These are phyloP conservation scores for Salvelinus sp. DNA, from an alignment of 2,113 vertebrate species.

Conservation along the genomic window DNA sequence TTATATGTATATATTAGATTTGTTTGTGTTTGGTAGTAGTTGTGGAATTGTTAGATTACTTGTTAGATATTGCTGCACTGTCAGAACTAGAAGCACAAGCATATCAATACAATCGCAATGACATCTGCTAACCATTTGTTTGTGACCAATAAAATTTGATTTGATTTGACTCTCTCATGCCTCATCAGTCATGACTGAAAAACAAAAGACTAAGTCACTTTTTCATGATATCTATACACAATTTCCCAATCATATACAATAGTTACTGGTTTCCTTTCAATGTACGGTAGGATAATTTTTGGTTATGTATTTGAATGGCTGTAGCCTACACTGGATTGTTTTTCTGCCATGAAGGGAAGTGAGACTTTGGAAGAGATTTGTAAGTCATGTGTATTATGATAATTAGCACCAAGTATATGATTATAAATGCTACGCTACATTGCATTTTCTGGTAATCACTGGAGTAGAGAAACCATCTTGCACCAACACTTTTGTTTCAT, in stretches of 20 bases:
- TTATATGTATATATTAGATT: too few species aligned
- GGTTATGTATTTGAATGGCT: background rate
- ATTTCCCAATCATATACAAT: background rate
- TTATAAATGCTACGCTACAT: constrained; percentile 42
- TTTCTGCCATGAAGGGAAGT: constrained; percentile 7
- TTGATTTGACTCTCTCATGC: too few species aligned
- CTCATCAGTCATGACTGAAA: too few species aligned
- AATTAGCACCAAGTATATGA: constrained; percentile 28
- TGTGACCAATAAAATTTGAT: too few species aligned
- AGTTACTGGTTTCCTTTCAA: background rate
- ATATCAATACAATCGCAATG: too few species aligned
- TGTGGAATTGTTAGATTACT: too few species aligned
- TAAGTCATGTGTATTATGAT: constrained; percentile 24
- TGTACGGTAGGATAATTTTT: background rate
- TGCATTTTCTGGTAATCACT: constrained; percentile 55
- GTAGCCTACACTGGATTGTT: constrained; percentile 1
- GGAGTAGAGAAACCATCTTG: constrained; percentile 38
- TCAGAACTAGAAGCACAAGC: too few species aligned
- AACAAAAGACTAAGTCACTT: too few species aligned
- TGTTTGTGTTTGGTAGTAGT: too few species aligned
- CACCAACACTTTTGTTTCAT: constrained; percentile 63
- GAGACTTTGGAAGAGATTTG: constrained; percentile 5
- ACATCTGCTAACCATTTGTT: too few species aligned
- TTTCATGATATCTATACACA: too few species aligned
- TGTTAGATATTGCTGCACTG: too few species aligned